Evolutionary conservation across 2,797 vertebrate species (phyloP).

Genomic region (Melanotaenia parkinsoni): DNA sequence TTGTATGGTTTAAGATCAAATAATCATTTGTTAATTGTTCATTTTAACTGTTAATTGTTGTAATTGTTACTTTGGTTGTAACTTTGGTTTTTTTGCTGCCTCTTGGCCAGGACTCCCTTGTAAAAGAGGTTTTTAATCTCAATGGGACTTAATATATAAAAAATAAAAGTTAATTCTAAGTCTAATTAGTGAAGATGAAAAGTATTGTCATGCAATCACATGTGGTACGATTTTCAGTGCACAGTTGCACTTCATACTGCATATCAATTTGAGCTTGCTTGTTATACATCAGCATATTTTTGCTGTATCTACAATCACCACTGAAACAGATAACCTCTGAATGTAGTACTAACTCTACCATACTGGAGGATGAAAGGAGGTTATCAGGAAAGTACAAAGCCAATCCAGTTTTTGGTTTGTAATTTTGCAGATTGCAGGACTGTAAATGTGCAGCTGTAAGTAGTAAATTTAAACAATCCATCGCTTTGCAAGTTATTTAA

Average conservation of each 20-base stretch:
- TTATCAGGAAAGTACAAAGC: conserved; percentile 10
- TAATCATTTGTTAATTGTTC: too few species aligned
- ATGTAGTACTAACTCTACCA: background rate
- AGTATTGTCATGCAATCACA: background rate
- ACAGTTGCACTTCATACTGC: conserved; percentile 3
- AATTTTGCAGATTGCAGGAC: background rate
- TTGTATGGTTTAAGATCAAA: too few species aligned
- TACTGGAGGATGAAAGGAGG: conserved; percentile 30
- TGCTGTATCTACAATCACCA: conserved; percentile 27
- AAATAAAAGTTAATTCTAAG: too few species aligned
- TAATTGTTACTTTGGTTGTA: too few species aligned
- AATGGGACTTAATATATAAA: too few species aligned
- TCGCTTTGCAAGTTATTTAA: background rate
- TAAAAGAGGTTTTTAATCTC: too few species aligned
- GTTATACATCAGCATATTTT: conserved; percentile 31
- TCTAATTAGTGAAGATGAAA: background rate
- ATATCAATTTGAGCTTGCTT: conserved; percentile 3
- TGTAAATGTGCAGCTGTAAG: background rate
- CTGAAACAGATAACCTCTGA: conserved; percentile 51
- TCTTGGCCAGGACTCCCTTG: too few species aligned
- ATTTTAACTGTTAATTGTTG: too few species aligned
- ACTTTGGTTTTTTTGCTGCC: too few species aligned
- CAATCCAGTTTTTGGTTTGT: background rate
- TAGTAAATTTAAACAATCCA: background rate
- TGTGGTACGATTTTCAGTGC: conserved; percentile 27